A percentile compares a stretch with the other conserved stretches of the same genome.
Evolutionary conservation across 2,797 vertebrate species (phyloP).

Genomic region (Knipowitschia caucasica): DNA sequence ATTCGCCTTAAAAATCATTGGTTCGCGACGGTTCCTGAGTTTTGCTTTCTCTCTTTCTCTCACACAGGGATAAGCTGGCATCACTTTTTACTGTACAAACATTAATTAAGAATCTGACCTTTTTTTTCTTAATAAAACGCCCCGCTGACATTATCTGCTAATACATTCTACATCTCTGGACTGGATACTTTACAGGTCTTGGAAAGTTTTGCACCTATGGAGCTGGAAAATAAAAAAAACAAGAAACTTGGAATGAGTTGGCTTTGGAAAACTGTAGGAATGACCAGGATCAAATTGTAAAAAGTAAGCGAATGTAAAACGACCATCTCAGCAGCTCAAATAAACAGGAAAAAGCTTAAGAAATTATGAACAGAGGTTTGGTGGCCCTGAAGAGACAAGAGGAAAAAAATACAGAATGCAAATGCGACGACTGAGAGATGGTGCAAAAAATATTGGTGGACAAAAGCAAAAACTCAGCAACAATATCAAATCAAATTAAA

Average conservation of each 20-base stretch:
- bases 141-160: slow-evolving; percentile 3
- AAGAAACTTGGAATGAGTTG: slow-evolving; percentile 47
- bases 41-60: slow-evolving; percentile 19
- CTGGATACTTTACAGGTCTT: slow-evolving; percentile 23
- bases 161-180: slow-evolving; percentile 52
- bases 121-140: slow-evolving; percentile 9
- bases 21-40: slow-evolving; percentile 69
- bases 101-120: slow-evolving; percentile 24
- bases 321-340: background rate
- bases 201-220: slow-evolving; percentile 14
- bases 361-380: background rate
- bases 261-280: slow-evolving; percentile 34
- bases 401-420: background rate
- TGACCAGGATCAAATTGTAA: slow-evolving; percentile 20
- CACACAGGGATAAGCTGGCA: slow-evolving; percentile 33
- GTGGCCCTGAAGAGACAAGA: slow-evolving; percentile 3
- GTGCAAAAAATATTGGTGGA: background rate
- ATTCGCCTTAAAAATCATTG: slow-evolving; percentile 49
- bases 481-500: background rate
- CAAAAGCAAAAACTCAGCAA: background rate
- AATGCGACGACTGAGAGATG: background rate
- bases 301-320: background rate
- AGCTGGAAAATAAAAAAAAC: slow-evolving; percentile 29
- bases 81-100: slow-evolving; percentile 49
- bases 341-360: background rate